Evolutionary conservation across 2,888 invertebrate species (phyloP).

Genomic region (Craniophora ligustri): DNA sequence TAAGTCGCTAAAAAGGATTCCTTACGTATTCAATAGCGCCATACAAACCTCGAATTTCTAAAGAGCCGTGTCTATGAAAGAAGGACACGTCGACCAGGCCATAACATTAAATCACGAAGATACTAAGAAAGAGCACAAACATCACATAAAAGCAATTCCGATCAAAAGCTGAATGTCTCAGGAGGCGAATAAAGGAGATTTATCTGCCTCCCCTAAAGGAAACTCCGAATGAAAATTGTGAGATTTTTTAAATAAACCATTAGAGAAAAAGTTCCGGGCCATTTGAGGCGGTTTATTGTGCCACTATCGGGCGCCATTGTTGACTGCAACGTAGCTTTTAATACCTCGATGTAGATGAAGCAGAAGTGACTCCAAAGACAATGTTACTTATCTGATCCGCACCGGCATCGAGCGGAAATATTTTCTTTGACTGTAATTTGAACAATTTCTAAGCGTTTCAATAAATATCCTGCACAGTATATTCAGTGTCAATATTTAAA

Average conservation of each 20-base stretch:
- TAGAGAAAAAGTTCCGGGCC: constrained; percentile 87
- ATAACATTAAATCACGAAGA: constrained; percentile 81
- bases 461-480: too few species aligned
- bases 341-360: constrained; percentile 48
- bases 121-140: constrained; percentile 81
- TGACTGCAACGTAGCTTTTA: constrained; percentile 73
- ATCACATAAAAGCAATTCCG: constrained; percentile 85
- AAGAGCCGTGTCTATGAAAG: constrained; percentile 62
- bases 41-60: constrained; percentile 59
- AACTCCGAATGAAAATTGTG: constrained; percentile 85
- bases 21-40: constrained; percentile 56
- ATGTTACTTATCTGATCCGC: constrained; percentile 1
- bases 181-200: constrained; percentile 83
- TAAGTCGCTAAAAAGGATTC: constrained; percentile 53
- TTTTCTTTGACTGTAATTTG: not conserved
- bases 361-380: constrained; percentile 31
- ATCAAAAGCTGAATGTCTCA: constrained; percentile 84
- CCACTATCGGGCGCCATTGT: constrained; percentile 82
- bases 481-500: too few species aligned
- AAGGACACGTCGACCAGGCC: constrained; percentile 73
- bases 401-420: not conserved
- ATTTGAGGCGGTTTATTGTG: constrained; percentile 86
- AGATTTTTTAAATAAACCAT: constrained; percentile 88
- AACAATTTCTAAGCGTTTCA: too few species aligned
- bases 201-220: constrained; percentile 78